A percentile compares a stretch with the other conserved stretches of the same genome.
These are phyloP conservation scores for Darevskia mixta DNA, from an alignment of 2,797 vertebrate species.

Conservation along the genomic window DNA sequence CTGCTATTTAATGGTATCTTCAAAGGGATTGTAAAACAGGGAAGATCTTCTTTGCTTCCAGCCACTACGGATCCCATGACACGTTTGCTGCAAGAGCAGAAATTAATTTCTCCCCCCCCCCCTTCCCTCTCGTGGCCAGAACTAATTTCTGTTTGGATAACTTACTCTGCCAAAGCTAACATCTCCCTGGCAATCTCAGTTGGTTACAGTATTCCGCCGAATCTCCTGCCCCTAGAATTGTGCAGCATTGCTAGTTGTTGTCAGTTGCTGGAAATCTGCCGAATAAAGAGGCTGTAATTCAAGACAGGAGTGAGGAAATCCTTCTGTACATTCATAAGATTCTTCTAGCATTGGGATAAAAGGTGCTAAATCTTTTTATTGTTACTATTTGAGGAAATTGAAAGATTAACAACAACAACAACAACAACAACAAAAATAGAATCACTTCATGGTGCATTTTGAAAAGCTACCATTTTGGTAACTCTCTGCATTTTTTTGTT, in stretches of 20 bases:
- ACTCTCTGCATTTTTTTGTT: slow-evolving; percentile 15
- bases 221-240: neutral
- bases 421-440: slow-evolving; percentile 4
- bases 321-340: neutral
- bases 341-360: slow-evolving; percentile 15
- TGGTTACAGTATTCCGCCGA: neutral
- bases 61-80: slow-evolving; percentile 17
- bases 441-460: neutral
- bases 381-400: slow-evolving; percentile 9
- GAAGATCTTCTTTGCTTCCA: slow-evolving; percentile 20
- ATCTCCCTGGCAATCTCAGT: neutral
- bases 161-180: neutral
- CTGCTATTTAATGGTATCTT: slow-evolving; percentile 1
- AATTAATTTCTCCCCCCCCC: neutral
- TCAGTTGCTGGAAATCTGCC: neutral
- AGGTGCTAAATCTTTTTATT: slow-evolving; percentile 14
- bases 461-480: slow-evolving; percentile 1
- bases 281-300: neutral
- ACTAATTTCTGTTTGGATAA: slow-evolving; percentile 2
- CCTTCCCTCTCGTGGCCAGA: neutral
- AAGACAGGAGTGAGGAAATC: neutral
- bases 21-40: slow-evolving; percentile 18
- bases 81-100: neutral
- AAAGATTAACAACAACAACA: too few relatives aligned
- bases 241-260: neutral